Base-by-base conservation (phyloP, 1,140 invertebrate genomes). In the Araneus ventricosus region DNA sequence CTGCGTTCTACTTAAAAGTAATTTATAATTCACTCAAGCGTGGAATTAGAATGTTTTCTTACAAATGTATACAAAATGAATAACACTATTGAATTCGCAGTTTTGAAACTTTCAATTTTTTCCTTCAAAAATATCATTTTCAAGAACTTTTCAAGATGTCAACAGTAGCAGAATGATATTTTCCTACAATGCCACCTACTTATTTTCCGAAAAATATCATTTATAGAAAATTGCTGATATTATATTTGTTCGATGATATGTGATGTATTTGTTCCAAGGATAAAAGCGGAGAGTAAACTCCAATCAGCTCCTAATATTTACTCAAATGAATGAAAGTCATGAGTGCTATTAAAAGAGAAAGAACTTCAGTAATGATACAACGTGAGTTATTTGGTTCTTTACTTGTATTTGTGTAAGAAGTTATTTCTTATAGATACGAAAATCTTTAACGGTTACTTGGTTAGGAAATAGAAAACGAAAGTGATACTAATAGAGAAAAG, bases 281-380 rank as follows among this genome's bases (percentile, higher is more conserved):
- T 27, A 63, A 63, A 27, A 30, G 63, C 8, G 2, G 24, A 63
- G 1, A 63, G n/a, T n/a, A 24, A 27, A 24, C 24, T n/a, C 4
- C 24, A n/a, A 67, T 27, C 27, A 67, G 63, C 24, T 27, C 27
- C 63, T 67, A 67, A 67, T 67, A 67, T 67, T 67, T 67, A 67
- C 63, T 67, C 63, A 27, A 27, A 67, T 67, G 63, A 67, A 67
- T 67, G 63, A 67, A 67, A 67, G 63, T 67, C 63, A 67, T 67
- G 63, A 67, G 63, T 67, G 63, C 63, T 67, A 27, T 67, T 67
- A 30, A 67, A 67, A 67, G n/a, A 67, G 8, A n/a, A 27, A 34
- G 30, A 75, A 75, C 70, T 34, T 22, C 20, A 20, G 17, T 37
- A 37, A 75, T 75, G 30, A 34, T 37, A 70, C 30, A 75, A 30